Base-by-base conservation (phyloP, 2,113 vertebrate genomes). In the Sinocyclocheilus grahami region DNA sequence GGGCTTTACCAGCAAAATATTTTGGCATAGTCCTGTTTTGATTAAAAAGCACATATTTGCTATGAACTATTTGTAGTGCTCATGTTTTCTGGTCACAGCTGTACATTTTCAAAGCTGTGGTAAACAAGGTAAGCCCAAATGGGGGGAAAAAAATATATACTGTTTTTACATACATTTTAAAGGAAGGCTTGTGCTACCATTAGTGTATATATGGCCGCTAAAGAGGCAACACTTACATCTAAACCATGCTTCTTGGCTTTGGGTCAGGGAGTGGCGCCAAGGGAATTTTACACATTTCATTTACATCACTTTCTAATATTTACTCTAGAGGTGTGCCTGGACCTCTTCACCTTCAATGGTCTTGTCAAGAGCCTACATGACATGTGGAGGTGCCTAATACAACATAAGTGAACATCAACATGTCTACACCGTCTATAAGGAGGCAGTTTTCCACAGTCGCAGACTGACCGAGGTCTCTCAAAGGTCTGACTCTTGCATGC, bases 21-120 rank as follows among this genome's bases (percentile, higher is more conserved):
- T 85, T 90, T 85, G 90, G 83, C 69, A 88, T 87, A 80, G 86
- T 69, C 67, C 72, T 62, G 90, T 94, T 93, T 92, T 91, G 75
- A 88, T 89, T 89, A 88, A 86, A 81, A 81, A 71, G 89, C 85
- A 89, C 86, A 89, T 94, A 92, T 95, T 95, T 95, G 90, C 91
- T 82, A 55, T 90, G 30, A 67, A 83, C 91, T 95, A 95, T 95
- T 94, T 93, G 86, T 30, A 90, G 92, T 22, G 39, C 51, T 37
- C 51, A 58, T 84, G 75, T 86, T 91, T 37, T 74, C 78, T 89
- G 87, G 89, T 90, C 87, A 80, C 87, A 85, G 63, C 71, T 87
- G 65, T 20, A 18, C 33, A 27, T 65, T 53, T 85, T 94, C 90
- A 86, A 91, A 92, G 89, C n/a, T 78, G 58, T 86, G 62, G 92